These are phyloP conservation scores for Magallana ariakensis DNA, from an alignment of 1,140 invertebrate genomes.

Conservation along the genomic window DNA sequence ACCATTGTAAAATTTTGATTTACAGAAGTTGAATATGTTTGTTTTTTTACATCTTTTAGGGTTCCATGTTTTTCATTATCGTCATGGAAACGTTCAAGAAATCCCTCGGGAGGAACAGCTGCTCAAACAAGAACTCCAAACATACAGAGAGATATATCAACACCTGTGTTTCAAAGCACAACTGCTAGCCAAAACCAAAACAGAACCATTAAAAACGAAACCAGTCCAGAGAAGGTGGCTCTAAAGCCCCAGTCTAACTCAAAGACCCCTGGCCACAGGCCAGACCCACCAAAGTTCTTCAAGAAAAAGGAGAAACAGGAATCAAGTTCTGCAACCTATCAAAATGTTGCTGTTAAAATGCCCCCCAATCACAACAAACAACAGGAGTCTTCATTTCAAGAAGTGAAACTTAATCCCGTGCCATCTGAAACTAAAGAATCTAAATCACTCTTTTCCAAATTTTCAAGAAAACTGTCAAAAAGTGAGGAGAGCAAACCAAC, in stretches of 20 bases:
- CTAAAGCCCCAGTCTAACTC: slow-evolving; percentile 36
- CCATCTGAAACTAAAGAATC: slow-evolving; percentile 31
- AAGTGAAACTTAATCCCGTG: slow-evolving; percentile 15
- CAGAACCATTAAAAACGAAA: neutral
- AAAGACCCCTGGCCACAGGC: neutral
- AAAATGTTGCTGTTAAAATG: neutral
- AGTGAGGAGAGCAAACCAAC: slow-evolving; percentile 19
- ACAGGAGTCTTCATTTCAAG: slow-evolving; percentile 19
- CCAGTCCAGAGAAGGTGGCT: slow-evolving; percentile 10
- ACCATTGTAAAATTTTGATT: no score
- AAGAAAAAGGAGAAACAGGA: neutral
- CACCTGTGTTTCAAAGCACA: slow-evolving; percentile 45
- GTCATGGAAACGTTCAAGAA: slow-evolving; percentile 37
- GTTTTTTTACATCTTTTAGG: slow-evolving; percentile 33
- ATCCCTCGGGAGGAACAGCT: neutral
- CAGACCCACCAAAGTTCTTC: slow-evolving; percentile 9
- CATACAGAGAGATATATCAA: slow-evolving; percentile 41
- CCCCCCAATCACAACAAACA: neutral
- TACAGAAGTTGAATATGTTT: neutral
- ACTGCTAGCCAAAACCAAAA: slow-evolving; percentile 20
- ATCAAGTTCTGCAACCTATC: neutral
- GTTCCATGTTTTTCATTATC: slow-evolving; percentile 46
- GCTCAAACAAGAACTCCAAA: slow-evolving; percentile 26
- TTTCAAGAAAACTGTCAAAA: slow-evolving; percentile 14
- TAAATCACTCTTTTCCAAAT: slow-evolving; percentile 40